Conservation (phyloP, 2,113 vertebrate genomes). For the Montifringilla adamsi region DNA sequence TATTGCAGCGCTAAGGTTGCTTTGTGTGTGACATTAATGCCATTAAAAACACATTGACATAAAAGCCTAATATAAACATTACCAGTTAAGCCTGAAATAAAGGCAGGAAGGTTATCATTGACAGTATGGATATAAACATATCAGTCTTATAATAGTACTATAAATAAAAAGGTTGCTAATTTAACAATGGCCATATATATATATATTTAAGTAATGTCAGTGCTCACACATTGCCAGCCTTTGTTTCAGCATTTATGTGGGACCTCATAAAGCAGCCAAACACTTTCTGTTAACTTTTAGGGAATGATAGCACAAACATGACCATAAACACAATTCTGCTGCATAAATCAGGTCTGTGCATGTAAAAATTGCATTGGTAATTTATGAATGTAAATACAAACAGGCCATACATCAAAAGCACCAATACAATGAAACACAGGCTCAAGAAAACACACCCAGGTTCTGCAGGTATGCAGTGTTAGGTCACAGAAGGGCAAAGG, state of each 20-base stretch:
- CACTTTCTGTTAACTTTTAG: conserved; percentile 45
- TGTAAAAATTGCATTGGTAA: conserved; percentile 24
- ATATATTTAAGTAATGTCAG: conserved; percentile 59
- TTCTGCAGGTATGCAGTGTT: neutral
- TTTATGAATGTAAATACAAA: conserved; percentile 33
- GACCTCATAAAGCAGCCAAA: conserved; percentile 52
- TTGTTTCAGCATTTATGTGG: conserved; percentile 65
- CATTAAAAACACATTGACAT: conserved; percentile 15
- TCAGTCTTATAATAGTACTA: conserved; percentile 65
- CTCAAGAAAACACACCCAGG: neutral
- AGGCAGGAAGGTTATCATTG: conserved; percentile 52
- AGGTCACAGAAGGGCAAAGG: neutral
- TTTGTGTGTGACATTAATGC: conserved; percentile 1
- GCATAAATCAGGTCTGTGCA: neutral
- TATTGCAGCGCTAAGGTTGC: neutral
- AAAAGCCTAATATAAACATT: conserved; percentile 53
- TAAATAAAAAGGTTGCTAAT: conserved; percentile 72
- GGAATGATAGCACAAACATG: conserved; percentile 17
- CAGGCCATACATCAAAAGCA: neutral
- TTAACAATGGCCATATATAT: conserved; percentile 64
- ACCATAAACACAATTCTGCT: conserved; percentile 42
- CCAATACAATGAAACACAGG: neutral
- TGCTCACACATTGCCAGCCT: conserved; percentile 27
- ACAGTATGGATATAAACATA: conserved; percentile 67
- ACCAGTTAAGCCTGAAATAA: conserved; percentile 45